These are phyloP conservation scores for Eurystomus gularis DNA, from an alignment of 2,113 vertebrate species.

Conservation along the genomic window DNA sequence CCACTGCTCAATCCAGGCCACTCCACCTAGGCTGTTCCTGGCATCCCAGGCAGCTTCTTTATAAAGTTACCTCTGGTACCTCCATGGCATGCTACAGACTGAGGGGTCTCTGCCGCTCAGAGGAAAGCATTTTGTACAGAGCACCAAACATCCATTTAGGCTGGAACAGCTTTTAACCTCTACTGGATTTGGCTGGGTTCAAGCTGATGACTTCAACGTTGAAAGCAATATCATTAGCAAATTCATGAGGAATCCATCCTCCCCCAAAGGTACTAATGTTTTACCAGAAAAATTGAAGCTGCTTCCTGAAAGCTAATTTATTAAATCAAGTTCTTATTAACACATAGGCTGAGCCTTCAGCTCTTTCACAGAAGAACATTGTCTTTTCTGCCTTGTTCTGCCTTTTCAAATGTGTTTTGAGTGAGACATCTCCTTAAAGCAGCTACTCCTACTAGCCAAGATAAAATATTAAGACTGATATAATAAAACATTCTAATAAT, in stretches of 20 bases:
- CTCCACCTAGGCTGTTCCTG: background rate
- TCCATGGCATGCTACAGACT: fast-evolving
- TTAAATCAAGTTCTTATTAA: conserved; percentile 31
- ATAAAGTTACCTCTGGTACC: background rate
- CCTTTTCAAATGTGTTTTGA: background rate
- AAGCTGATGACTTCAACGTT: background rate
- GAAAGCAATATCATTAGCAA: conserved; percentile 36
- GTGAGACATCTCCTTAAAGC: background rate
- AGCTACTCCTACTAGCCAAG: background rate
- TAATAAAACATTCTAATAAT: conserved; percentile 15
- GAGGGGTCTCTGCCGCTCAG: background rate
- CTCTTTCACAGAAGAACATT: background rate
- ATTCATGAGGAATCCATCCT: background rate
- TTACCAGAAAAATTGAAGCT: conserved; percentile 39
- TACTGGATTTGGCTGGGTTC: background rate
- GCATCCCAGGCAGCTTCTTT: background rate
- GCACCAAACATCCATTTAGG: background rate
- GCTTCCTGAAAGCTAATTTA: conserved; percentile 37
- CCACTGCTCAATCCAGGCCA: background rate
- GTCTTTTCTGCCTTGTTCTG: background rate
- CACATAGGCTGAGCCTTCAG: background rate
- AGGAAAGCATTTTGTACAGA: background rate
- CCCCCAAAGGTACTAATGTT: background rate
- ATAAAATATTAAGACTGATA: background rate
- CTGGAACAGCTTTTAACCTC: conserved; percentile 33